Percentiles rank a stretch among this genome's conserved stretches.
Evolutionary conservation across 2,888 invertebrate genomes (phyloP).

Genomic region (Noctua pronuba): DNA sequence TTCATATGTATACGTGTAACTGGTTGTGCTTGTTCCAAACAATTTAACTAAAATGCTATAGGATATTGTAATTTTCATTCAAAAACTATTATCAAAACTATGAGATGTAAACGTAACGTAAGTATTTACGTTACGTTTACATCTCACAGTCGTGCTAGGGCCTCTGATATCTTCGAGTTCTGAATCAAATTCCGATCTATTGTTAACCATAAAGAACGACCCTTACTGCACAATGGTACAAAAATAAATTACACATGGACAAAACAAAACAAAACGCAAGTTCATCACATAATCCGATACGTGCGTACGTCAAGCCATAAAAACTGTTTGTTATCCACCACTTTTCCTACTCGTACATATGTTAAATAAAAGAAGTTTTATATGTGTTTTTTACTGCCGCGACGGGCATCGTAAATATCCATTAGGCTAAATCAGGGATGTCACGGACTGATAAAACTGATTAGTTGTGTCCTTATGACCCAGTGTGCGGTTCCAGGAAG

Average conservation of each 20-base stretch:
- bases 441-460: constrained; percentile 48
- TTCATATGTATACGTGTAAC: no score
- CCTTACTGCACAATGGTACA: constrained; percentile 2
- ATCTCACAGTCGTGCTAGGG: no score
- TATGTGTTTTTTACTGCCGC: constrained; percentile 62
- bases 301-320: constrained; percentile 57
- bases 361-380: constrained; percentile 68
- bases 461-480: constrained; percentile 40
- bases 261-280: constrained; percentile 44
- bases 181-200: no score
- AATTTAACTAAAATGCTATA: no score
- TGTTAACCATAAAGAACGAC: neutral
- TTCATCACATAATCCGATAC: constrained; percentile 58
- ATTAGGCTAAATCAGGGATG: constrained; percentile 64
- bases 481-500: neutral
- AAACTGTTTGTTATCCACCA: constrained; percentile 59
- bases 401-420: constrained; percentile 63
- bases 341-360: constrained; percentile 52
- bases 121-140: no score
- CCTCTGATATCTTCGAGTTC: no score
- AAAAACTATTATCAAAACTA: no score
- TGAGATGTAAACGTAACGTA: no score
- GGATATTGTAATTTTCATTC: no score
- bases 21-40: no score
- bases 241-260: constrained; percentile 13